Evolutionary conservation across 2,888 invertebrate species (phyloP).

Genomic region (Ecliptopera silaceata): DNA sequence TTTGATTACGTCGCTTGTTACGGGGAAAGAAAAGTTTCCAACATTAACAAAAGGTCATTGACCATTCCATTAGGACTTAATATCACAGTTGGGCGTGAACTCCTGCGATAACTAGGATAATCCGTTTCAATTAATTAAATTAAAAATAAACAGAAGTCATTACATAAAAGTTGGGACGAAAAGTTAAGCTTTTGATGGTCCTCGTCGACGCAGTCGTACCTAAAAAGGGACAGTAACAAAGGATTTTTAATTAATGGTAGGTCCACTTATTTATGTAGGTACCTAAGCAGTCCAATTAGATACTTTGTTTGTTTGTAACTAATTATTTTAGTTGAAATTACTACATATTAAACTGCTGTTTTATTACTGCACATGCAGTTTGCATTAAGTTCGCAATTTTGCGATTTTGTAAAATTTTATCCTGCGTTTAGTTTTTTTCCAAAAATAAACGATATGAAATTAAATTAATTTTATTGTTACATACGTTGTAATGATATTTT

Average conservation of each 20-base stretch:
- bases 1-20: constrained; percentile 51
- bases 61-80: constrained; percentile 51
- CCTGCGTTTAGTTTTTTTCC: too few species aligned
- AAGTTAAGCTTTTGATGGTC: constrained; percentile 51
- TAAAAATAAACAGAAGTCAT: constrained; percentile 76
- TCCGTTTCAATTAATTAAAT: constrained; percentile 76
- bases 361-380: too few species aligned
- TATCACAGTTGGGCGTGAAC: constrained; percentile 62
- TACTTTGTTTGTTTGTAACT: constrained; percentile 12
- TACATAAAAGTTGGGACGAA: constrained; percentile 60
- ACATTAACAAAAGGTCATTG: constrained; percentile 49
- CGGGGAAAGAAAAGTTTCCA: constrained; percentile 46
- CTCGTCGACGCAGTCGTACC: constrained; percentile 41
- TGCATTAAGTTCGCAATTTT: too few species aligned
- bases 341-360: constrained; percentile 4
- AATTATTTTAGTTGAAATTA: constrained; percentile 5
- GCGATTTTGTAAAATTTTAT: too few species aligned
- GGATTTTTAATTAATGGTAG: constrained; percentile 32
- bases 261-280: constrained; percentile 14
- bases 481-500: too few species aligned
- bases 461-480: too few species aligned
- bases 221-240: constrained; percentile 41
- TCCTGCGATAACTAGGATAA: constrained; percentile 68
- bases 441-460: too few species aligned
- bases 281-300: constrained; percentile 15